These are phyloP conservation scores for Clangula hyemalis DNA, from an alignment of 2,797 vertebrate species.

Conservation along the genomic window DNA sequence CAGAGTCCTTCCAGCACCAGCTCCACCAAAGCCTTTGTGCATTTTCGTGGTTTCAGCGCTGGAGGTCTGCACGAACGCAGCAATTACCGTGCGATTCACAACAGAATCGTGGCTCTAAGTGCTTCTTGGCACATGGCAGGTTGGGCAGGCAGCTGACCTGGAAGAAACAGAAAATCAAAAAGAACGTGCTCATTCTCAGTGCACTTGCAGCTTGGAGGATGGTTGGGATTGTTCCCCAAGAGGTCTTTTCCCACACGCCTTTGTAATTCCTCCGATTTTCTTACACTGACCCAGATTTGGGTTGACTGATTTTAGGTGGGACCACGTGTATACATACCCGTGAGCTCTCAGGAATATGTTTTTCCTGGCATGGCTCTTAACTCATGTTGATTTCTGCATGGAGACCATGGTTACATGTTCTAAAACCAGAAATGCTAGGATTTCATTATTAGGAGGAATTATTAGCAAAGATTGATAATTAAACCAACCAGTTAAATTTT, in stretches of 20 bases:
- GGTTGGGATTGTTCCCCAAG: background rate
- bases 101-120: background rate
- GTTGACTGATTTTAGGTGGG: background rate
- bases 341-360: background rate
- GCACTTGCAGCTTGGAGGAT: background rate
- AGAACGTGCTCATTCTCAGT: background rate
- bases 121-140: background rate
- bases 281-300: background rate
- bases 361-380: background rate
- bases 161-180: slow-evolving; percentile 36
- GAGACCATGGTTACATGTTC: background rate
- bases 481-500: background rate
- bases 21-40: background rate
- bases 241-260: background rate
- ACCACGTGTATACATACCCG: background rate
- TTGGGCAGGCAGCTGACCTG: background rate
- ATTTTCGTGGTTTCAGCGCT: background rate
- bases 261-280: background rate
- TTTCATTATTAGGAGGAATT: background rate
- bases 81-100: background rate
- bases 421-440: accelerated
- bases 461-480: background rate
- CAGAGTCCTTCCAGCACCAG: background rate
- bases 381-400: background rate
- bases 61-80: background rate